These are phyloP conservation scores for Elysia chlorotica DNA, from an alignment of 1,140 invertebrate genomes.

Conservation along the genomic window DNA sequence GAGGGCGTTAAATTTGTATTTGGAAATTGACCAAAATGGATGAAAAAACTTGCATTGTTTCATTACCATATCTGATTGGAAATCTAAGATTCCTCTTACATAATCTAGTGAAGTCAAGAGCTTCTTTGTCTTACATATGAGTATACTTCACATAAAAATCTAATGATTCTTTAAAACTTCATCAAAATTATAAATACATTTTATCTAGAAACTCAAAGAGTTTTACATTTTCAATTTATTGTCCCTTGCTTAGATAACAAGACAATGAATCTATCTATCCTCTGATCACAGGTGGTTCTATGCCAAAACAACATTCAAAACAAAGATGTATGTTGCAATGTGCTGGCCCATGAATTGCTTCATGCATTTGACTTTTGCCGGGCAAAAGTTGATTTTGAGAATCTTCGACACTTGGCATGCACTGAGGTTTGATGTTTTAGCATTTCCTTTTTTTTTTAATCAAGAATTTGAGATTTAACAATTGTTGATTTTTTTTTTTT, in stretches of 20 bases:
- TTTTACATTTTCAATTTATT: not conserved
- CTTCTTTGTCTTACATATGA: not conserved
- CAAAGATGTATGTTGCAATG: constrained; percentile 60
- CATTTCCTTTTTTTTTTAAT: no score
- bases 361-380: constrained; percentile 96
- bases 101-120: not conserved
- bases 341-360: constrained; percentile 89
- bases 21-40: no score
- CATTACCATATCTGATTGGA: no score
- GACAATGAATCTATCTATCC: not conserved
- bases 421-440: constrained; percentile 94
- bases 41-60: no score
- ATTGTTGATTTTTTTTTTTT: no score
- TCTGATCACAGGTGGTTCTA: constrained; percentile 77
- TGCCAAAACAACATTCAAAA: constrained; percentile 76
- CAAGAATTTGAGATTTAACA: no score
- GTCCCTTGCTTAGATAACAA: not conserved
- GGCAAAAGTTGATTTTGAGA: constrained; percentile 86
- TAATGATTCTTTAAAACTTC: not conserved
- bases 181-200: not conserved
- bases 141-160: not conserved
- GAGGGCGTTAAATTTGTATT: no score
- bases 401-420: constrained; percentile 92
- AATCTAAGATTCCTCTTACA: no score
- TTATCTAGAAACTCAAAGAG: not conserved